Percentiles rank a stretch among this genome's conserved stretches.
phyloP scores from a whole-genome alignment of 2,888 invertebrate genomes.

The Ectobius pallidus region DNA sequence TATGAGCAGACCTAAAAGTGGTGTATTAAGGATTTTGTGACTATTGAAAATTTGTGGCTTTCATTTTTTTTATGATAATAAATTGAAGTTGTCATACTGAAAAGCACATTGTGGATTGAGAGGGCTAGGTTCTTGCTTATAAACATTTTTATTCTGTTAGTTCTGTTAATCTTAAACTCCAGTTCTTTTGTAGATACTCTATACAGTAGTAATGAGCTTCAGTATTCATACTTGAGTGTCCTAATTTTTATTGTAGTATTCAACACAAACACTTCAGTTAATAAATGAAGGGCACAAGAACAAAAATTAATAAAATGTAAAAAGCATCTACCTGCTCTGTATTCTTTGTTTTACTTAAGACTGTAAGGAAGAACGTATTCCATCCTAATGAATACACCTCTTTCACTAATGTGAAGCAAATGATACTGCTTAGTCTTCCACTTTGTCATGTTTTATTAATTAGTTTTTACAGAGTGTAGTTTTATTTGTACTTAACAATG shows the following conservation, averaged over 20 bases:
- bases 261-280: not conserved
- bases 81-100: not conserved
- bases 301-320: not conserved
- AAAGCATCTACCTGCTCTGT: not conserved
- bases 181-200: not conserved
- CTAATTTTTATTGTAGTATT: not conserved
- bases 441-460: not conserved
- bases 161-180: not conserved
- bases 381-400: not conserved
- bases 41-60: no score
- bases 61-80: not conserved
- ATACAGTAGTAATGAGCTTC: not conserved
- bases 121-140: not conserved
- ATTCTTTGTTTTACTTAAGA: not conserved
- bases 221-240: not conserved
- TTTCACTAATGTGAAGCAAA: not conserved
- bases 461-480: not conserved
- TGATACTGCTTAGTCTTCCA: not conserved
- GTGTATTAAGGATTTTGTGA: no score
- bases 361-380: not conserved
- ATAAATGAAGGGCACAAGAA: not conserved
- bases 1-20: no score
- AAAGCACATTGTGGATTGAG: not conserved
- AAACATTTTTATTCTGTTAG: not conserved
- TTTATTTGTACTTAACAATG: slow-evolving; percentile 6